Base-by-base conservation (phyloP, 2,113 vertebrate genomes). In the Cacatua alba region DNA sequence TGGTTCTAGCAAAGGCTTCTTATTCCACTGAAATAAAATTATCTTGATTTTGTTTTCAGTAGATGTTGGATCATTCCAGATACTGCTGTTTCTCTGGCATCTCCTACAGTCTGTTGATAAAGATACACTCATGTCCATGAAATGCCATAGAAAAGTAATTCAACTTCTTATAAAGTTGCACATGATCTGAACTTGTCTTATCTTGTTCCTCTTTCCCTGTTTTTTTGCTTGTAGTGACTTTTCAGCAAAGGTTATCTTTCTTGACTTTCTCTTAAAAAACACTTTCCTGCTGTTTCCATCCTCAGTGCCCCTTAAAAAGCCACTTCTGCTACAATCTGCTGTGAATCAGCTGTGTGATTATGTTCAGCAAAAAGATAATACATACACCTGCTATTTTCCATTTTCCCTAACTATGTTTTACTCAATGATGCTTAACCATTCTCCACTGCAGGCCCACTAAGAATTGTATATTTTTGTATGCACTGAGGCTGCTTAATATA, bases 231-330 rank as follows among this genome's bases (percentile, higher is more conserved):
- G 8, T 28, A 67, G 46, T 62, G 72, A 77, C 76, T 95, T 94
- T 75, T 83, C 51, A 94, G 76, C 65, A 95, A 94, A 96, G 90
- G 72, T 90, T 93, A 86, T 83, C 76, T 88, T 90, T 94, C 79
- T 93, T 92, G 82, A 92, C 90, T 92, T 86, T 89, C 84, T 80
- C 84, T 90, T 88, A 84, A 86, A 77, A 94, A 96, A 25, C 67
- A 90, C 80, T 86, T 93, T 55, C 68, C 85, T 90, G 71, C 92
- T 90, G 49, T 83, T 95, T 88, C 63, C 33, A 69, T 39, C 76
- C 35, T 79, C 29, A 57, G 35, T 75, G 29, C 35, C 24, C 94
- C 88, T 84, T 68, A 81, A 84, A 80, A 72, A 95, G 82, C 87
- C 79, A 93, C 93, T 96, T 94, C 80, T 93, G 51, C 71, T 75